phyloP scores from a whole-genome alignment of 2,888 invertebrate genomes.

The Leptopilina syphax region DNA sequence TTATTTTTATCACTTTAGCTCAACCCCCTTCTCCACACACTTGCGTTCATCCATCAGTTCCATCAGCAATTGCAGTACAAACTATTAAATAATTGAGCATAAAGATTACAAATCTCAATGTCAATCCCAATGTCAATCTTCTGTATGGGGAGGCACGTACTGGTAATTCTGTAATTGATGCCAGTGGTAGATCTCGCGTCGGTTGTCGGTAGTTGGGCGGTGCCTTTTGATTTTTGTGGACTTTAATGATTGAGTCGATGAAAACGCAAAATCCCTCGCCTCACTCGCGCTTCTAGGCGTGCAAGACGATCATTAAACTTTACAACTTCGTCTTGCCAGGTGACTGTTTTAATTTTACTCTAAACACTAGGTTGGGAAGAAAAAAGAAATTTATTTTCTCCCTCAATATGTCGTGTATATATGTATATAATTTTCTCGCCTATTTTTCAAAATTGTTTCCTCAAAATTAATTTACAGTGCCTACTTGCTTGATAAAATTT shows the following conservation, averaged over 20 bases:
- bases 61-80: conserved; percentile 38
- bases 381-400: too few relatives aligned
- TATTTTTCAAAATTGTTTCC: too few relatives aligned
- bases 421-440: too few relatives aligned
- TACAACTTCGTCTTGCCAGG: conserved; percentile 14
- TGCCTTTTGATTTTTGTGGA: conserved; percentile 39
- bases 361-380: conserved; percentile 1
- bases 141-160: conserved; percentile 34
- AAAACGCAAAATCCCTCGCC: conserved; percentile 12
- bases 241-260: conserved; percentile 39
- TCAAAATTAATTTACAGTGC: too few relatives aligned
- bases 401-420: too few relatives aligned
- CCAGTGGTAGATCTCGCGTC: conserved; percentile 27
- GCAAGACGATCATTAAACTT: conserved; percentile 14
- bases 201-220: conserved; percentile 38
- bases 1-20: neutral
- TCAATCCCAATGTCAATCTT: conserved; percentile 39
- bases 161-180: conserved; percentile 34
- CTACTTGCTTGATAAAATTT: too few relatives aligned
- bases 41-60: neutral
- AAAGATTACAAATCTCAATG: conserved; percentile 41
- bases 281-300: conserved; percentile 10
- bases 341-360: conserved; percentile 31
- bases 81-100: conserved; percentile 38
- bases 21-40: too few relatives aligned